Evolutionary conservation across 2,888 invertebrate species (phyloP).

Genomic region (Leptura quadrifasciata): DNA sequence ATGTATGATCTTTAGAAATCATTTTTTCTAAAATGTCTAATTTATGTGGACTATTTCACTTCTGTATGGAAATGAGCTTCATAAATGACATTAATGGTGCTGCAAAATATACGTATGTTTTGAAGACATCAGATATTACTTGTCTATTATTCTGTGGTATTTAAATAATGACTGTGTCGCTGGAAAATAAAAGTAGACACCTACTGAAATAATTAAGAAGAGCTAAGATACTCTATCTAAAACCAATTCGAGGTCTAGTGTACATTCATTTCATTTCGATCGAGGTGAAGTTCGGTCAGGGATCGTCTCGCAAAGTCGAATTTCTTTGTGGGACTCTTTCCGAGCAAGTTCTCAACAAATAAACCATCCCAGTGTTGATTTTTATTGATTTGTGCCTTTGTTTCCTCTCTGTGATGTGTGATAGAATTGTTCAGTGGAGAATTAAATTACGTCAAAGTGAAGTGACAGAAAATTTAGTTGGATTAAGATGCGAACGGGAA

Average conservation of each 20-base stretch:
- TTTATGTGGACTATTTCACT: too few species aligned
- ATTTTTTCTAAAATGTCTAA: too few species aligned
- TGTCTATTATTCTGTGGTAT: too few species aligned
- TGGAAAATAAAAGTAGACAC: too few species aligned
- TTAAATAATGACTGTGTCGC: too few species aligned
- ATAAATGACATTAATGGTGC: too few species aligned
- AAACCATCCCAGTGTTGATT: conserved; percentile 9
- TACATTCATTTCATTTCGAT: background rate
- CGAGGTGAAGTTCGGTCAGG: background rate
- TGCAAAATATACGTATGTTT: too few species aligned
- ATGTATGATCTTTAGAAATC: too few species aligned
- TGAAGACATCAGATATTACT: too few species aligned
- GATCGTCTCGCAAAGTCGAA: background rate
- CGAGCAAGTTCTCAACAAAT: background rate
- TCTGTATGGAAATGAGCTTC: too few species aligned
- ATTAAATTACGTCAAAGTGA: conserved; percentile 18
- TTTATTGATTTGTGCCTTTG: conserved; percentile 26
- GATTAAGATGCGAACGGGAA: background rate
- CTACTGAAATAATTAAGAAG: background rate
- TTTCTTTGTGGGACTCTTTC: conserved; percentile 1
- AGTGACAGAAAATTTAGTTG: conserved; percentile 7
- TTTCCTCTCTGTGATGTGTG: conserved; percentile 3
- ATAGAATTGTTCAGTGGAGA: conserved; percentile 17
- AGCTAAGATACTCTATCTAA: background rate
- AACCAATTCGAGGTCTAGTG: background rate